Conservation (phyloP, 2,113 vertebrate species). For the Phyllostomus hastatus region DNA sequence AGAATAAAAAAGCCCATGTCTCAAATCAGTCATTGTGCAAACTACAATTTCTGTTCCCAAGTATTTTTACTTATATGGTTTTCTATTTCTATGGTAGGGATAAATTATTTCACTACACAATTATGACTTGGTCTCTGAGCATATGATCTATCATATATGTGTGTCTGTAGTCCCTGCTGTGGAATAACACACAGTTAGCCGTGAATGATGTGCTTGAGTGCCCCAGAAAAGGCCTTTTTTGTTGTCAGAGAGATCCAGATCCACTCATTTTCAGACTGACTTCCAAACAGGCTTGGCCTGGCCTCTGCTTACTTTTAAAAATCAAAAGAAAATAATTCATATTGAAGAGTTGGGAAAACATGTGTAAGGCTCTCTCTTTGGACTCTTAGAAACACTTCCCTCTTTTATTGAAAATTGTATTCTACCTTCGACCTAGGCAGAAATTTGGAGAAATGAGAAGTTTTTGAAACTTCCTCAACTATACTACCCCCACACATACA, state of each 20-base stretch:
- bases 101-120: not conserved
- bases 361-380: slow-evolving; percentile 24
- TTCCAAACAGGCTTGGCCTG: slow-evolving; percentile 6
- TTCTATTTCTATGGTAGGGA: not conserved
- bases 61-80: not conserved
- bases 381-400: slow-evolving; percentile 31
- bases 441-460: slow-evolving; percentile 9
- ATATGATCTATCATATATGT: not conserved
- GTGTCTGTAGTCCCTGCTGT: not conserved
- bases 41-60: not conserved
- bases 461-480: not conserved
- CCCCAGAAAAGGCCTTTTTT: slow-evolving; percentile 32
- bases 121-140: not conserved
- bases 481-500: not conserved
- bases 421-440: not conserved
- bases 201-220: not conserved
- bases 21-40: not conserved
- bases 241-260: not conserved
- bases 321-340: slow-evolving; percentile 59
- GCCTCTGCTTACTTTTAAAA: slow-evolving; percentile 20
- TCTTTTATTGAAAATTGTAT: not conserved
- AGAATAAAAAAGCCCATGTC: not conserved
- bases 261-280: slow-evolving; percentile 42
- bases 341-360: slow-evolving; percentile 10
- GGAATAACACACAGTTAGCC: not conserved